Evolutionary conservation across 1,140 invertebrate species (phyloP).

Genomic region (Acromyrmex echinatior): DNA sequence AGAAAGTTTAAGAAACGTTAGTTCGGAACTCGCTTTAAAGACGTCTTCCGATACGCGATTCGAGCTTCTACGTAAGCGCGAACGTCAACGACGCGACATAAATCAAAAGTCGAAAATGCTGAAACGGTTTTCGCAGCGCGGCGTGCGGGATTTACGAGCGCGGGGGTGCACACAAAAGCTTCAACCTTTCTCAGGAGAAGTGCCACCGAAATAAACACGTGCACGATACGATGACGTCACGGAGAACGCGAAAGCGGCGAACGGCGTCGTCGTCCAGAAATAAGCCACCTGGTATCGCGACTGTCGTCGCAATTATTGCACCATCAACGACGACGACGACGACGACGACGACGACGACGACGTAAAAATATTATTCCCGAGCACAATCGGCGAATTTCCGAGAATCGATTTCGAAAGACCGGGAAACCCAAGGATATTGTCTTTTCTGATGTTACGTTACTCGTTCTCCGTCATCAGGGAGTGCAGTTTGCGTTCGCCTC

Average conservation of each 20-base stretch:
- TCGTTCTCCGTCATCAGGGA: background rate
- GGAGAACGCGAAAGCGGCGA: background rate
- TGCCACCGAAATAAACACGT: conserved; percentile 81
- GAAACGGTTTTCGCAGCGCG: conserved; percentile 11
- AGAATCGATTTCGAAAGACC: conserved; percentile 26
- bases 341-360: background rate
- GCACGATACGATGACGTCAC: conserved; percentile 79
- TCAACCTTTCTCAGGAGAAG: conserved; percentile 75
- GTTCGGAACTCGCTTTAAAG: background rate
- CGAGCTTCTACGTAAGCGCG: conserved; percentile 1
- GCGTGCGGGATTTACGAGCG: conserved; percentile 57
- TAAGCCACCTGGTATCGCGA: conserved; percentile 70
- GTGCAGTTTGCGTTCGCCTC: conserved; percentile 14
- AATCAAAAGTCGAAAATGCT: background rate
- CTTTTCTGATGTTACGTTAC: background rate
- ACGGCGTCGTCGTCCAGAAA: conserved; percentile 74
- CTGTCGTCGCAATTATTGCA: conserved; percentile 73
- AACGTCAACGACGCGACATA: conserved; percentile 22
- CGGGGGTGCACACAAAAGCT: conserved; percentile 62
- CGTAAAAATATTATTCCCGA: conserved; percentile 52
- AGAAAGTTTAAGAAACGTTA: background rate
- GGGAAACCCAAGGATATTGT: background rate
- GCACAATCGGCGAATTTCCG: conserved; percentile 56
- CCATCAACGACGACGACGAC: conserved; percentile 16
- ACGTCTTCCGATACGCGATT: background rate